Evolutionary conservation across 2,888 invertebrate genomes (phyloP).

Genomic region (Drosophila flavopinicola): DNA sequence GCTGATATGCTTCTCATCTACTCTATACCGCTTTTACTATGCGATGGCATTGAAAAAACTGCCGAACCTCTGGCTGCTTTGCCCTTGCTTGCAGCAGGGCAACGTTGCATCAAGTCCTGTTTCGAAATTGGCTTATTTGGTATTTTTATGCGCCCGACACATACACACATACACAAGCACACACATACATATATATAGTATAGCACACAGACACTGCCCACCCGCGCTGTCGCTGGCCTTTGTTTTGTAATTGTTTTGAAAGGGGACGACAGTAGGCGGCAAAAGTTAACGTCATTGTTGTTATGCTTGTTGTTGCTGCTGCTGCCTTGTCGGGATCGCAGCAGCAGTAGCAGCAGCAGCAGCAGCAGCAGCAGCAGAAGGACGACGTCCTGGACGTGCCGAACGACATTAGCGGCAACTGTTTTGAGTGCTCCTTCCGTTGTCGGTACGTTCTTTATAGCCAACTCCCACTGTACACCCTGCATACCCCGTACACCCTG

Average conservation of each 20-base stretch:
- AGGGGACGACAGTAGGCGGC: slow-evolving; percentile 69
- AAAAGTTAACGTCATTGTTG: slow-evolving; percentile 76
- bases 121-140: slow-evolving; percentile 79
- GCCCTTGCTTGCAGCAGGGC: slow-evolving; percentile 6
- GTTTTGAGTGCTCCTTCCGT: slow-evolving; percentile 79
- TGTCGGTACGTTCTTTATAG: slow-evolving; percentile 76
- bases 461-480: too few species aligned
- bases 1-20: slow-evolving; percentile 14
- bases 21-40: background rate
- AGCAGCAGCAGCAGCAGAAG: slow-evolving; percentile 43
- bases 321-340: slow-evolving; percentile 22
- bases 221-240: slow-evolving; percentile 51
- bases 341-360: slow-evolving; percentile 7
- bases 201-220: slow-evolving; percentile 12
- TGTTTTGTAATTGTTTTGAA: slow-evolving; percentile 78
- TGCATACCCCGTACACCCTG: slow-evolving; percentile 1
- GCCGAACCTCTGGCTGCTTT: slow-evolving; percentile 21
- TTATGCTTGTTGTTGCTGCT: slow-evolving; percentile 38
- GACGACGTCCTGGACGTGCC: slow-evolving; percentile 60
- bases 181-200: slow-evolving; percentile 20
- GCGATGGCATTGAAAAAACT: slow-evolving; percentile 49
- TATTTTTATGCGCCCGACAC: slow-evolving; percentile 67
- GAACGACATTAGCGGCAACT: slow-evolving; percentile 78
- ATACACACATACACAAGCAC: slow-evolving; percentile 24
- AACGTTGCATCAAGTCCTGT: slow-evolving; percentile 64